Percentiles rank a stretch among this genome's conserved stretches.
Evolutionary conservation across 2,113 vertebrate genomes (phyloP).

Genomic region (Coracopsis vasa): DNA sequence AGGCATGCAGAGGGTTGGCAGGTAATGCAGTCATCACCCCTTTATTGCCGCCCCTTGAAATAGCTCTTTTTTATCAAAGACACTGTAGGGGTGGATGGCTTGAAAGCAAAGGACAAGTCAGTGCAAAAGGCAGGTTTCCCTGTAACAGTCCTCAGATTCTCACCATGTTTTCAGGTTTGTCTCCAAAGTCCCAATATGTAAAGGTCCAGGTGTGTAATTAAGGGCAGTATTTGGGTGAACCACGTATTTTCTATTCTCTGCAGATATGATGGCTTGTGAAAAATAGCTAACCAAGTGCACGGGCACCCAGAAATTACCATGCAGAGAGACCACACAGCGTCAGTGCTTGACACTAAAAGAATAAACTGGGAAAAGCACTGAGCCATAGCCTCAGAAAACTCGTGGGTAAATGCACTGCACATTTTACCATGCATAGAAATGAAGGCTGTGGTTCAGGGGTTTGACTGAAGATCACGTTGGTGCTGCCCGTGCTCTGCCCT

Average conservation of each 20-base stretch:
- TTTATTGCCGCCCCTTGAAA: background rate
- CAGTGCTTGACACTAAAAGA: background rate
- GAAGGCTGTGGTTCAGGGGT: background rate
- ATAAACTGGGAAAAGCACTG: background rate
- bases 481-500: background rate
- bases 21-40: background rate
- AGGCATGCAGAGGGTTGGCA: accelerated
- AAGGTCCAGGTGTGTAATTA: background rate
- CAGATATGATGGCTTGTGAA: background rate
- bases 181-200: background rate
- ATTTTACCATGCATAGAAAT: background rate
- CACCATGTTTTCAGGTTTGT: background rate
- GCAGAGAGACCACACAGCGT: accelerated
- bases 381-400: background rate
- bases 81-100: background rate
- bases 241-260: background rate
- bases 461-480: background rate
- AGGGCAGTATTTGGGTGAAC: background rate
- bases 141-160: background rate
- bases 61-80: background rate
- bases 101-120: background rate
- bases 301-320: background rate
- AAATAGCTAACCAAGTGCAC: background rate
- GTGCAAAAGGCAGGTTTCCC: background rate
- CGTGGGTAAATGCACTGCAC: background rate